Base-by-base conservation (phyloP, 2,113 vertebrate genomes). In the Laticauda laticaudata region DNA sequence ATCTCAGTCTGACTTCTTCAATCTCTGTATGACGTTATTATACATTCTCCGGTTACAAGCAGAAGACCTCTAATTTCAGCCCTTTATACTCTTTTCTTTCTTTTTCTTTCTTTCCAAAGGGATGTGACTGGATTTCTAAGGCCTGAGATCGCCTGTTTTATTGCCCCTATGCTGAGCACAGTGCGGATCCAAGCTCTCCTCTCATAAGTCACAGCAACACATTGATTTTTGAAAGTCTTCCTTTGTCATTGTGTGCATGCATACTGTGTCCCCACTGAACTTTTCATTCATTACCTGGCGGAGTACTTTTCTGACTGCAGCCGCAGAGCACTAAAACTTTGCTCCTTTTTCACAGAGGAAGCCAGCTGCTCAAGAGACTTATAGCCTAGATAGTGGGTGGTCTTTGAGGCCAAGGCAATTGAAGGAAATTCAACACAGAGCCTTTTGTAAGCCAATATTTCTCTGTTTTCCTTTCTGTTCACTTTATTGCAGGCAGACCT, bases 211-310 rank as follows among this genome's bases (percentile, higher is more conserved):
- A 34, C 21, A 88, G 87, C 87, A 89, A 86, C 34, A 56, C 90
- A 90, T 90, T 18, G 26, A 45, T 94, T 90, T 92, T 89, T 92
- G 48, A 90, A 92, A 45, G 43, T 56, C 18, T 8, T 57, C 39
- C 90, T 61, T 93, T 87, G 45, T 75, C 43, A 55, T 89, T 56
- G 57, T 86, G 75, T 9, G 64, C 86, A 57, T 39, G 1, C 59
- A 93, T 85, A 57, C 90, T 89, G 89, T 34, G n/a, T 91, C 88
- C 87, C 93, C 91, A 91, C 87, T 87, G 87, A 93, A 91, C 75
- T 92, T 75, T 75, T 86, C 57, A 91, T 89, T 94, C 87, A 85
- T 91, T 91, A 92, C 59, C 89, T 87, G 64, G 87, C 56, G 64
- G 90, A 92, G 14, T 88, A 86, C 75, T 87, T 92, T 89, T 88